A percentile compares a stretch with the other conserved stretches of the same genome.
These are phyloP conservation scores for Dryas iulia DNA, from an alignment of 1,140 invertebrate species.

Conservation along the genomic window DNA sequence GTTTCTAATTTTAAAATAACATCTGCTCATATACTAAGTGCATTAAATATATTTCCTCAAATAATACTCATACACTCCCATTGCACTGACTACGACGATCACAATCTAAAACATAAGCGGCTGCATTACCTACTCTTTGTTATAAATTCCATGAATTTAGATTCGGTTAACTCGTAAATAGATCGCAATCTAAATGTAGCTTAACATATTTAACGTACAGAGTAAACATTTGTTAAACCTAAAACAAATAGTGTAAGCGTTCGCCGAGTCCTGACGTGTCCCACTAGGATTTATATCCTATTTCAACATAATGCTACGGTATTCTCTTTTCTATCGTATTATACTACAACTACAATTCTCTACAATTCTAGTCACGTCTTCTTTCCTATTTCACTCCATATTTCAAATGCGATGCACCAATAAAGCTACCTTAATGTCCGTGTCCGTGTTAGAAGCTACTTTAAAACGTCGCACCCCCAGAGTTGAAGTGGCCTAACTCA, in stretches of 20 bases:
- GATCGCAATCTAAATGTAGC: neutral
- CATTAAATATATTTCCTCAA: neutral
- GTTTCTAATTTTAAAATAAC: too few species aligned
- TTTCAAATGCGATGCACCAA: conserved; percentile 62
- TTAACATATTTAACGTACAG: neutral
- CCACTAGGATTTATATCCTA: neutral
- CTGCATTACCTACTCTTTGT: neutral
- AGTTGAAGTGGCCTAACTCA: too few species aligned
- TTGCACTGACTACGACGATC: neutral
- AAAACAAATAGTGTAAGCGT: neutral
- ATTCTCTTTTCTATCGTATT: conserved; percentile 2
- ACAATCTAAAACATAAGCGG: neutral
- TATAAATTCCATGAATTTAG: neutral
- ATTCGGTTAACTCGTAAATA: neutral
- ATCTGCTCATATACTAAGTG: too few species aligned
- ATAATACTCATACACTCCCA: neutral
- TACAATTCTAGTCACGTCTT: conserved; percentile 52
- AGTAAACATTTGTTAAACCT: neutral
- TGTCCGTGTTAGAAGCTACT: conserved; percentile 22
- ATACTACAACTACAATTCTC: conserved; percentile 33
- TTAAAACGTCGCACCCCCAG: too few species aligned
- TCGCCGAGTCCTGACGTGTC: neutral
- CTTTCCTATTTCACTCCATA: conserved; percentile 55
- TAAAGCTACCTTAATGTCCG: conserved; percentile 41
- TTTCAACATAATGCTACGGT: neutral